Conservation (phyloP, 1,140 invertebrate species). For the Scaptomyza hsui region DNA sequence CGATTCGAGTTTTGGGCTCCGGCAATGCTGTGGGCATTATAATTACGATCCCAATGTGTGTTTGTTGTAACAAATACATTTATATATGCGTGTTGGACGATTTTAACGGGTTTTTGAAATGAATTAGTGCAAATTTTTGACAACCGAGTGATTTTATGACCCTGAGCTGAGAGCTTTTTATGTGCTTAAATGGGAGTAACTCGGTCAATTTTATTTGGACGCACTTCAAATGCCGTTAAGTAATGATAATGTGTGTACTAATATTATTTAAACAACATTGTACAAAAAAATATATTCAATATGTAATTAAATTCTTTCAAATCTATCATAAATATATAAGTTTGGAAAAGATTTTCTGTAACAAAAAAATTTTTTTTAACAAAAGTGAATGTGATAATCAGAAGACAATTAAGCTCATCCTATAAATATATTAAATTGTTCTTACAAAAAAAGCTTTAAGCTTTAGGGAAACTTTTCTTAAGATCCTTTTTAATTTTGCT, state of each 20-base stretch:
- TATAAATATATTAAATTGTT: too few species aligned
- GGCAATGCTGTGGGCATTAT: conserved; percentile 62
- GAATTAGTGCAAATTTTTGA: conserved; percentile 79
- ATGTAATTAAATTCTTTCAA: too few species aligned
- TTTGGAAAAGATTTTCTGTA: too few species aligned
- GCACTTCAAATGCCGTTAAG: conserved; percentile 43
- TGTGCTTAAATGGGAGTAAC: conserved; percentile 20
- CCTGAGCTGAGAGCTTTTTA: conserved; percentile 26
- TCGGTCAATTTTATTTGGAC: conserved; percentile 26
- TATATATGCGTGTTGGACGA: conserved; percentile 8
- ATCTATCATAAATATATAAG: too few species aligned
- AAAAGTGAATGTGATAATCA: too few species aligned
- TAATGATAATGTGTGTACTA: too few species aligned
- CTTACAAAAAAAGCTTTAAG: too few species aligned
- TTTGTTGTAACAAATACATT: conserved; percentile 1
- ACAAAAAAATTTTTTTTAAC: too few species aligned
- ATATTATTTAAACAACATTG: too few species aligned
- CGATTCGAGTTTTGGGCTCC: conserved; percentile 33
- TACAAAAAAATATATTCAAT: conserved; percentile 5
- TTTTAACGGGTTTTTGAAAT: conserved; percentile 68
- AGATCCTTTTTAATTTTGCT: too few species aligned
- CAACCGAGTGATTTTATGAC: conserved; percentile 69
- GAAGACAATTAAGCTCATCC: too few species aligned
- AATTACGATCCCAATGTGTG: conserved; percentile 50
- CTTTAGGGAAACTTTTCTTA: too few species aligned